Base-by-base conservation (phyloP, 2,113 vertebrate species). In the Cercocebus atys region DNA sequence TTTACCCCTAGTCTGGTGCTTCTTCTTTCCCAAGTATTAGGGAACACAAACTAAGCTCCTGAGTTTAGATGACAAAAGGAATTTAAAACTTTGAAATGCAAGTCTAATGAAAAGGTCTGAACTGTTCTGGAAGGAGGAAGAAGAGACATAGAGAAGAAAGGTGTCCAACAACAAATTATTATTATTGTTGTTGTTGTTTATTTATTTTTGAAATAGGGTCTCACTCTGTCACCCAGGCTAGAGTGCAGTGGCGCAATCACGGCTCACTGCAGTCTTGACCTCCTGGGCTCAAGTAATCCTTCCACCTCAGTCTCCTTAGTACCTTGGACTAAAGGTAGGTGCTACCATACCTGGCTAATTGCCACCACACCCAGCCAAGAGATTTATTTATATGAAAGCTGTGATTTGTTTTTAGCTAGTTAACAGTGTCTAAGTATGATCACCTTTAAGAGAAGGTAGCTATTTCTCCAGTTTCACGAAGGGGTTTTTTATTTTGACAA, bases 401-500 rank as follows among this genome's bases (percentile, higher is more conserved):
- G 16, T 55, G 59, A 68, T 45, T 40, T 82, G 61, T 68, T 4
- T 14, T n/a, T 30, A 55, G 20, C 45, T 66, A 57, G n/a, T 1
- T 68, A 73, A 86, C 22, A 14, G 22, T 47, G 2, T 88, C 38
- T 18, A 78, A 96, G 50, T 55, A 59, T 32, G 75, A 79, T 2
- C 22, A 32, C 83, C 59, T 43, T 90, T 23, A 96, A 78, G 85
- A 93, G 57, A 61, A 88, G 81, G 61, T 0, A 97, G 98, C 95
- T 98, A 92, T 93, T 97, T 97, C 95, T 82, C 88, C 43, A 97
- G 35, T 93, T 97, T 98, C 98, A 61, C 97, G 97, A 98, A 98
- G 96, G 96, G 93, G 95, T 97, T 98, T 97, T 98, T 98, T 97
- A 98, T 96, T 97, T 93, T 98, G 97, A 98, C 90, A 70, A 98